Conservation (phyloP, 2,888 invertebrate genomes). For the Volucella inflata region DNA sequence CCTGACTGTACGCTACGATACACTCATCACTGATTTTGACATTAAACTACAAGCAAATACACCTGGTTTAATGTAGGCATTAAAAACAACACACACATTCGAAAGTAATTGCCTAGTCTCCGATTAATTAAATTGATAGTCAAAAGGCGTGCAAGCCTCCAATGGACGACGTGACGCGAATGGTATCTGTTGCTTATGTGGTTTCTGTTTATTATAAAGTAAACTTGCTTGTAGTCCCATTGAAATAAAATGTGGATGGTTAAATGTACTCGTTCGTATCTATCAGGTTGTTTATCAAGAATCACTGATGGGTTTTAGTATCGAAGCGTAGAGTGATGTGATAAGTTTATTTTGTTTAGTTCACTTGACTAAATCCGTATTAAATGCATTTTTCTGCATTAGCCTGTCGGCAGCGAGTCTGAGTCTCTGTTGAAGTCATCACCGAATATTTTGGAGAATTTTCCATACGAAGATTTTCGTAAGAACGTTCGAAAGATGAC, state of each 20-base stretch:
- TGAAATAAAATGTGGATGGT: constrained; percentile 18
- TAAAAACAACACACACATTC: constrained; percentile 8
- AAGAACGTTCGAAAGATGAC: constrained; percentile 60
- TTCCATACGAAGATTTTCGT: constrained; percentile 81
- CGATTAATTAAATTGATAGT: constrained; percentile 63
- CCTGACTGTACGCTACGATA: constrained; percentile 15
- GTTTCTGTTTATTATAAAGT: constrained; percentile 47
- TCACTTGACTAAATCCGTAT: constrained; percentile 24
- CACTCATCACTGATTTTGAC: constrained; percentile 46
- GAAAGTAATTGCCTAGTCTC: constrained; percentile 23
- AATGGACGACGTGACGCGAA: constrained; percentile 59
- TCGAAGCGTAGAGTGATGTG: constrained; percentile 51
- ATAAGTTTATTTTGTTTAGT: constrained; percentile 39
- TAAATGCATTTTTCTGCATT: constrained; percentile 51
- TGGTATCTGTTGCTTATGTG: constrained; percentile 3
- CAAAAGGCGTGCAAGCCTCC: constrained; percentile 48
- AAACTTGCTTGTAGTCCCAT: constrained; percentile 22
- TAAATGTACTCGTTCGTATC: constrained; percentile 37
- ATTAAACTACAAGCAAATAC: background rate
- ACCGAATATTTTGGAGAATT: constrained; percentile 83
- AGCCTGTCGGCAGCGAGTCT: constrained; percentile 77
- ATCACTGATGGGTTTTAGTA: constrained; percentile 69
- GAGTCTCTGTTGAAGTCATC: constrained; percentile 82
- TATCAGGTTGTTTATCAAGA: constrained; percentile 49
- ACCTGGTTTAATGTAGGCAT: constrained; percentile 9